Percentiles rank a stretch among this genome's conserved stretches.
These are phyloP conservation scores for Amblyjoppa fuscipennis DNA, from an alignment of 2,888 invertebrate species.

Conservation along the genomic window DNA sequence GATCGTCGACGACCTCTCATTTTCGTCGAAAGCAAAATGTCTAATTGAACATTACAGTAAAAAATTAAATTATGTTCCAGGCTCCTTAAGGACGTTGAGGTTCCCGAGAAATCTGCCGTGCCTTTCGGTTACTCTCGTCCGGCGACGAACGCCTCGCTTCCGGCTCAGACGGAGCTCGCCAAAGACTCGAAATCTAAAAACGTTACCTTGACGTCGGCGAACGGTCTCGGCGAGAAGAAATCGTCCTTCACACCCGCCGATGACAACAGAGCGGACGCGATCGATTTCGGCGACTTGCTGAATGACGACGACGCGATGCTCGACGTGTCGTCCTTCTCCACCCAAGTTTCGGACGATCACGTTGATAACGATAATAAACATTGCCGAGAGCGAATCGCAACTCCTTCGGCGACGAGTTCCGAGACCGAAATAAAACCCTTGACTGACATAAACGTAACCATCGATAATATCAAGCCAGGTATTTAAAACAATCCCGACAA, in stretches of 20 bases:
- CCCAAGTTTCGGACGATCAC: constrained; percentile 20
- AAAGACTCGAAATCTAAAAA: constrained; percentile 15
- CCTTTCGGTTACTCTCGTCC: neutral
- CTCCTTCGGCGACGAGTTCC: constrained; percentile 48
- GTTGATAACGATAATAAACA: constrained; percentile 22
- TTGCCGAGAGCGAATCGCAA: constrained; percentile 26
- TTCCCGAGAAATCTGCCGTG: neutral
- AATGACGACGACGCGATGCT: constrained; percentile 67
- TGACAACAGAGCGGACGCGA: constrained; percentile 37
- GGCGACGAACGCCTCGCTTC: neutral
- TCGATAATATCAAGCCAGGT: constrained; percentile 92
- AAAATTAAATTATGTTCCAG: constrained; percentile 22
- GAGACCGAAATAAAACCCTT: constrained; percentile 86
- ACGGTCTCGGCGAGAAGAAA: constrained; percentile 37
- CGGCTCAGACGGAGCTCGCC: neutral
- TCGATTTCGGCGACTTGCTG: constrained; percentile 57
- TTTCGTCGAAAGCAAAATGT: neutral
- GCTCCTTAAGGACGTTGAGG: constrained; percentile 19
- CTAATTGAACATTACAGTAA: neutral
- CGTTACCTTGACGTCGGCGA: constrained; percentile 4
- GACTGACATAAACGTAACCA: constrained; percentile 90
- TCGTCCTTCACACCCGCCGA: constrained; percentile 7
- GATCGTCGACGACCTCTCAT: too few species aligned
- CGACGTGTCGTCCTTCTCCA: constrained; percentile 47
- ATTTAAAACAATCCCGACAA: constrained; percentile 44